Percentiles rank a stretch among this genome's conserved stretches.
These are phyloP conservation scores for Asarcornis scutulata DNA, from an alignment of 2,113 vertebrate genomes.

Conservation along the genomic window DNA sequence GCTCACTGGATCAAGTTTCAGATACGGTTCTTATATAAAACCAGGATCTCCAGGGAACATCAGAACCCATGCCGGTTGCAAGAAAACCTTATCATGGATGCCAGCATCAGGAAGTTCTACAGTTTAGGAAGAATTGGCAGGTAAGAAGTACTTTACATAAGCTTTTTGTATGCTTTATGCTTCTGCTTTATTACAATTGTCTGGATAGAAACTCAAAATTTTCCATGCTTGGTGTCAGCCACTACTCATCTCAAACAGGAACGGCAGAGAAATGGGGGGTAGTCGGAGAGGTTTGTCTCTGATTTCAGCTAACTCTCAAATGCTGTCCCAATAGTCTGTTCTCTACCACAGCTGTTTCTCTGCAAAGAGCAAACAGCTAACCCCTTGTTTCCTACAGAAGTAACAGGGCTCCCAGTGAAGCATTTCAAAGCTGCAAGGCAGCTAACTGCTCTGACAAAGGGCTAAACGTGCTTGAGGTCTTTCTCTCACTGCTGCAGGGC, in stretches of 20 bases:
- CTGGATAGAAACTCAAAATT: not conserved
- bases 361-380: not conserved
- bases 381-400: not conserved
- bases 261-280: not conserved
- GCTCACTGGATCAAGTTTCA: not conserved
- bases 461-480: not conserved
- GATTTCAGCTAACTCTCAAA: not conserved
- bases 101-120: not conserved
- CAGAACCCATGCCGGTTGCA: not conserved
- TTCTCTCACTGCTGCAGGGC: not conserved
- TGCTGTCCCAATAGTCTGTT: not conserved
- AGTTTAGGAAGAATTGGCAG: not conserved
- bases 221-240: not conserved
- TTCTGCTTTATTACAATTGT: not conserved
- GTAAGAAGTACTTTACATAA: not conserved
- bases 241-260: not conserved
- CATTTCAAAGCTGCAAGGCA: not conserved
- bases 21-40: not conserved
- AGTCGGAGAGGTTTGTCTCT: accelerated
- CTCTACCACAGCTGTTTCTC: not conserved
- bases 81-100: not conserved
- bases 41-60: not conserved
- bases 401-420: not conserved
- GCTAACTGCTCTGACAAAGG: not conserved
- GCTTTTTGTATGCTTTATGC: not conserved